Percentiles rank a stretch among this genome's conserved stretches.
Evolutionary conservation across 2,797 vertebrate genomes (phyloP).

Genomic region (Simalia tracyae): DNA sequence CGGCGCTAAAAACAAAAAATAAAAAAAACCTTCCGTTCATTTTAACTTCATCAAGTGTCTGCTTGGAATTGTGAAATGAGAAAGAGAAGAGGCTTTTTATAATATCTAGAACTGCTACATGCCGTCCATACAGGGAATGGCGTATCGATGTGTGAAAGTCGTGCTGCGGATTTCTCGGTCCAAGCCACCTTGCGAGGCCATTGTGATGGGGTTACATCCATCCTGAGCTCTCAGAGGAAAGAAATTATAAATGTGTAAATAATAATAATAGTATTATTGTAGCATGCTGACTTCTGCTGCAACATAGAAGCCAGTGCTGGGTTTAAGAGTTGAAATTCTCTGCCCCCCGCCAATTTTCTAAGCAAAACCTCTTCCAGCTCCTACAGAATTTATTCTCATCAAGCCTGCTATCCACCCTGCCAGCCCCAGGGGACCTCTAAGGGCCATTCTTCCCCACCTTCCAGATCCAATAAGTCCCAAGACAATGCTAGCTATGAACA

Average conservation of each 20-base stretch:
- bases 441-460: too few species aligned
- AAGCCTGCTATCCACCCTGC: too few species aligned
- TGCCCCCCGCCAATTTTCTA: too few species aligned
- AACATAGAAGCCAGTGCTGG: not conserved
- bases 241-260: not conserved
- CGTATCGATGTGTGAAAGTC: fast-evolving
- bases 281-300: not conserved
- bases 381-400: too few species aligned
- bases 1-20: not conserved
- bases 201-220: not conserved
- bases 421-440: too few species aligned
- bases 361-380: too few species aligned
- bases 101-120: not conserved
- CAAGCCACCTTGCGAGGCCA: not conserved
- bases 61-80: conserved; percentile 18
- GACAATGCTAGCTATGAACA: too few species aligned
- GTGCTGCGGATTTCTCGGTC: not conserved
- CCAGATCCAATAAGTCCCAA: too few species aligned
- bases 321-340: not conserved
- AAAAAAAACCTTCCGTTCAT: conserved; percentile 20
- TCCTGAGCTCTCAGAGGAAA: not conserved
- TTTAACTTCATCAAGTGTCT: conserved; percentile 28
- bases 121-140: not conserved
- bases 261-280: not conserved
- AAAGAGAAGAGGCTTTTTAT: not conserved